Evolutionary conservation across 2,113 vertebrate genomes (phyloP).

Genomic region (Platysteira castanea): DNA sequence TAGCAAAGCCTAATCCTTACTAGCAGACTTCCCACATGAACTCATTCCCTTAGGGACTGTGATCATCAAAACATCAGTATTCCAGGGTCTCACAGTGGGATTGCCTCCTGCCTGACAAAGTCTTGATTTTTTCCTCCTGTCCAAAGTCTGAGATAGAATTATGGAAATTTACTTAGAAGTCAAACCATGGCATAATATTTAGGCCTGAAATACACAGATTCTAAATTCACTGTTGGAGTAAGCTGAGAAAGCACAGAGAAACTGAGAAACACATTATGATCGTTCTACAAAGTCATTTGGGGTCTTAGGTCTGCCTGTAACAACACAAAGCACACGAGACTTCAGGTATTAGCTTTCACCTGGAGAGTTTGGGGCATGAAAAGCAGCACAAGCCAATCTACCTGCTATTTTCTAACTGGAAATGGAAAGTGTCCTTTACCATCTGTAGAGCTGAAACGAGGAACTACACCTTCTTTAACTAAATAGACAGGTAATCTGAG

Average conservation of each 20-base stretch:
- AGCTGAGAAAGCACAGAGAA: not conserved
- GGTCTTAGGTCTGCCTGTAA: not conserved
- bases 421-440: not conserved
- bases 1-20: not conserved
- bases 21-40: not conserved
- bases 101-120: not conserved
- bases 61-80: not conserved
- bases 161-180: not conserved
- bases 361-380: not conserved
- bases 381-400: not conserved
- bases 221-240: not conserved
- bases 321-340: not conserved
- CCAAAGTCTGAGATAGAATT: not conserved
- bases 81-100: not conserved
- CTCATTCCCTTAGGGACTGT: not conserved
- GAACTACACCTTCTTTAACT: not conserved
- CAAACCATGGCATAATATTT: not conserved
- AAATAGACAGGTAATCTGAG: not conserved
- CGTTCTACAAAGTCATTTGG: not conserved
- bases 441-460: not conserved
- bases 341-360: not conserved
- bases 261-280: not conserved
- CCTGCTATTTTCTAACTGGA: not conserved
- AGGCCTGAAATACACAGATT: not conserved
- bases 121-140: not conserved